Conservation (phyloP, 2,797 vertebrate species). For the Periophthalmus magnuspinnatus region DNA sequence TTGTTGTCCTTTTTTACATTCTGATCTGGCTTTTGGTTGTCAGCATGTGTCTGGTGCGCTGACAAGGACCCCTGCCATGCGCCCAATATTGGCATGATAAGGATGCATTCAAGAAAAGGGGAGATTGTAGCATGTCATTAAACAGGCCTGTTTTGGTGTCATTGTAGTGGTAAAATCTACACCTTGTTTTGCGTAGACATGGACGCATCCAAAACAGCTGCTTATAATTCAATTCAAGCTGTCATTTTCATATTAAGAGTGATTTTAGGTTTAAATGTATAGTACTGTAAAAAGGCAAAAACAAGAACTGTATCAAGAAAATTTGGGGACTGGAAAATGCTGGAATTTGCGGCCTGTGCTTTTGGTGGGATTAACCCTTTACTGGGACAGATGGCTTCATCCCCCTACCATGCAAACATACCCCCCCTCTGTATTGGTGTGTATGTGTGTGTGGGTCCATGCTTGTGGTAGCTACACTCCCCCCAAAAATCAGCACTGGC, state of each 20-base stretch:
- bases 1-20: slow-evolving; percentile 28
- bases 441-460: slow-evolving; percentile 28
- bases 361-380: slow-evolving; percentile 84
- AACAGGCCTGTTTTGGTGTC: slow-evolving; percentile 80
- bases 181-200: slow-evolving; percentile 36
- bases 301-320: slow-evolving; percentile 31
- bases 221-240: slow-evolving; percentile 26
- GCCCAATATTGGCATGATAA: slow-evolving; percentile 26
- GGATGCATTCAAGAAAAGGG: slow-evolving; percentile 44
- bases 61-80: neutral
- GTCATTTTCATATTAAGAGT: neutral
- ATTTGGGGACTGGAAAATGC: slow-evolving; percentile 74
- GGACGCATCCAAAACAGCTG: slow-evolving; percentile 40
- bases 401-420: slow-evolving; percentile 67
- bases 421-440: slow-evolving; percentile 46
- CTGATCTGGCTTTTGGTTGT: slow-evolving; percentile 22
- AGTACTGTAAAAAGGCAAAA: slow-evolving; percentile 4
- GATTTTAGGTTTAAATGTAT: neutral
- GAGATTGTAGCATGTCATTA: slow-evolving; percentile 65
- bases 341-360: slow-evolving; percentile 69
- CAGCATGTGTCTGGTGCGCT: slow-evolving; percentile 25
- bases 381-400: slow-evolving; percentile 76
- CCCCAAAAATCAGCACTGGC: slow-evolving; percentile 30
- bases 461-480: slow-evolving; percentile 14
- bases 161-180: slow-evolving; percentile 55